phyloP scores from a whole-genome alignment of 2,113 vertebrate genomes.

The Odocoileus virginianus region DNA sequence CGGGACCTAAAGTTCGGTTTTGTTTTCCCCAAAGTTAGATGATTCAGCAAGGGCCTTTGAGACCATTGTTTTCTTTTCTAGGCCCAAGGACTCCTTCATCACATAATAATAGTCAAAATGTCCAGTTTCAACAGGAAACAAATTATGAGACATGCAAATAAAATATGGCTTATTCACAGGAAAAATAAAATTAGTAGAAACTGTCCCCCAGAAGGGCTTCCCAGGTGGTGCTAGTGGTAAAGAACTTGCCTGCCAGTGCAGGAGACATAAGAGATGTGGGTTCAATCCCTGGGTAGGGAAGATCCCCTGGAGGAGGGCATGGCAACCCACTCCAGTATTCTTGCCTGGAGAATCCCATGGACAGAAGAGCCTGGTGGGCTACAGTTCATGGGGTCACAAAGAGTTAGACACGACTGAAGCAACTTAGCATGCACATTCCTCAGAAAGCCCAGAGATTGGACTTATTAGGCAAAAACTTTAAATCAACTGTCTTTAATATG shows the following conservation, averaged over 20 bases:
- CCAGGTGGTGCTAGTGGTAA: neutral
- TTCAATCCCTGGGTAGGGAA: neutral
- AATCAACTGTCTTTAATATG: neutral
- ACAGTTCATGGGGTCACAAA: neutral
- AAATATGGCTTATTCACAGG: neutral
- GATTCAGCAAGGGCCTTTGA: too few relatives aligned
- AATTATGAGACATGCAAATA: neutral
- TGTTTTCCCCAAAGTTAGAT: too few relatives aligned
- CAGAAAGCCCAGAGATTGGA: neutral
- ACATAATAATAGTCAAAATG: slow-evolving; percentile 2
- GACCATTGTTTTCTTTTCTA: too few relatives aligned
- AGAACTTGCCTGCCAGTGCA: neutral
- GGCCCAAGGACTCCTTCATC: too few relatives aligned
- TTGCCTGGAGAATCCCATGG: neutral
- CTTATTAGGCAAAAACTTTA: neutral
- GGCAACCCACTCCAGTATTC: neutral
- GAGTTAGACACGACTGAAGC: neutral
- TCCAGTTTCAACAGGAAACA: neutral
- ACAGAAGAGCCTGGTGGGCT: neutral
- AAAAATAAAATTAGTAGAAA: neutral
- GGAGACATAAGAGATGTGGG: neutral
- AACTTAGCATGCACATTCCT: neutral
- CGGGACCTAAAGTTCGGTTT: too few relatives aligned
- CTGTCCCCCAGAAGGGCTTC: neutral
- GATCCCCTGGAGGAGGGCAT: neutral